Evolutionary conservation across 2,888 invertebrate genomes (phyloP), one percentile per base, ranked within the genome.

Genomic region (Nipponacmea schrenckii): DNA sequence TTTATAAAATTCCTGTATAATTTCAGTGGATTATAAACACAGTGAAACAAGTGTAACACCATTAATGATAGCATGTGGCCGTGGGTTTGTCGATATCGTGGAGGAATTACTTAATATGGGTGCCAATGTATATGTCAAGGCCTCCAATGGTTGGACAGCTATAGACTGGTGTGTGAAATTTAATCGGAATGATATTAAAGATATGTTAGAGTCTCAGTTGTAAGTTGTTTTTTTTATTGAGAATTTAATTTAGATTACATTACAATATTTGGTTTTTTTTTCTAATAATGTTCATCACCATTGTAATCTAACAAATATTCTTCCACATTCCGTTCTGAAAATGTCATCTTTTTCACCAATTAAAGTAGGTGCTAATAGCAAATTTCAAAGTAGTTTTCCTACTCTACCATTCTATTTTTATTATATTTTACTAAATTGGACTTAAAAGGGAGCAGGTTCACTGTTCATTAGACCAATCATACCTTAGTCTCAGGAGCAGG

Each of bases 11-110:
- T 45, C 14, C 14, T 56, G 20, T 50, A 68, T 27, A 62, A 24
- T 78, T 75, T n/a, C 81, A 89, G 89, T 94, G 68, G 92, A 94
- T 89, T 92, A 93, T 87, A 91, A 92, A 79, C 94, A 95, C 87
- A 91, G 92, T 0, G 88, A 89, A 72, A 92, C 91, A 1, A 91
- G 92, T 15, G 92, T 83, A 92, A 93, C 94, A 17, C 92, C 95
- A 0, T 91, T 96, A 80, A 95, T 95, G 93, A 93, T 93, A 0
- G 94, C 95, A 68, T 93, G 94, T 15, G 91, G 92, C 46, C 90
- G 93, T 77, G 95, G 95, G 0, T 92, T 92, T 76, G 77, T 92
- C 0, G 92, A 93, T 75, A 91, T 92, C 68, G 92, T 93, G 15
- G 92, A 92, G 75, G 93, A 93, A 85, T 91, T 96, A 70, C 89